Conservation (phyloP, 2,113 vertebrate genomes). For the Equus przewalskii region DNA sequence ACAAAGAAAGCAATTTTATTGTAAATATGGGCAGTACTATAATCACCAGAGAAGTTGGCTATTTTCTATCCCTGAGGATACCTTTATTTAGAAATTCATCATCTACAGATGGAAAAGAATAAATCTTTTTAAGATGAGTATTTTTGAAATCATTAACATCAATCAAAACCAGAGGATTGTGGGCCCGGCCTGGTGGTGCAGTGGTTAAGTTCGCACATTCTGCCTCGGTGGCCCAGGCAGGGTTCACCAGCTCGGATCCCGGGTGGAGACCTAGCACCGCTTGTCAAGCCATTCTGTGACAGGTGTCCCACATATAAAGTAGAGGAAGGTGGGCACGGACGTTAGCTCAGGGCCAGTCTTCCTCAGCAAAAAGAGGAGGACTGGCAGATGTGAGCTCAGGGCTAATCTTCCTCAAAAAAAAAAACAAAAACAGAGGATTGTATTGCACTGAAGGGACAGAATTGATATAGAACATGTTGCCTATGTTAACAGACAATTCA, state of each 20-base stretch:
- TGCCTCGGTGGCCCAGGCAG: no score
- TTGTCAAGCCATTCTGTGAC: no score
- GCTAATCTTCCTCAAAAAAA: no score
- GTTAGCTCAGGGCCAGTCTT: no score
- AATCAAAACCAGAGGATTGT: background rate
- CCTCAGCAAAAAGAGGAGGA: no score
- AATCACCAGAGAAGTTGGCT: background rate
- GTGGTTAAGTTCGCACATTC: no score
- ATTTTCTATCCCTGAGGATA: background rate
- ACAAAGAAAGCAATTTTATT: background rate
- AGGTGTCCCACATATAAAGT: no score
- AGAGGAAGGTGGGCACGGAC: no score
- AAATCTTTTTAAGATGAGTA: background rate
- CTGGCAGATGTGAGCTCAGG: no score
- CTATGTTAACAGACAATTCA: background rate
- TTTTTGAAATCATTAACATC: background rate
- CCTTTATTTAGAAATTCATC: slow-evolving; percentile 12
- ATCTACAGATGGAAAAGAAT: background rate
- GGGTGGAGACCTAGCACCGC: no score
- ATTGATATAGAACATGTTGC: background rate
- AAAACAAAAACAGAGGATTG: background rate
- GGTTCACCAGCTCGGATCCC: no score
- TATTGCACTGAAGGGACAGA: background rate
- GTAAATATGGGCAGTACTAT: background rate
- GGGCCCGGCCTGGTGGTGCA: no score